phyloP scores from a whole-genome alignment of 1,140 invertebrate species.

The Brachionus rotundiformis region DNA sequence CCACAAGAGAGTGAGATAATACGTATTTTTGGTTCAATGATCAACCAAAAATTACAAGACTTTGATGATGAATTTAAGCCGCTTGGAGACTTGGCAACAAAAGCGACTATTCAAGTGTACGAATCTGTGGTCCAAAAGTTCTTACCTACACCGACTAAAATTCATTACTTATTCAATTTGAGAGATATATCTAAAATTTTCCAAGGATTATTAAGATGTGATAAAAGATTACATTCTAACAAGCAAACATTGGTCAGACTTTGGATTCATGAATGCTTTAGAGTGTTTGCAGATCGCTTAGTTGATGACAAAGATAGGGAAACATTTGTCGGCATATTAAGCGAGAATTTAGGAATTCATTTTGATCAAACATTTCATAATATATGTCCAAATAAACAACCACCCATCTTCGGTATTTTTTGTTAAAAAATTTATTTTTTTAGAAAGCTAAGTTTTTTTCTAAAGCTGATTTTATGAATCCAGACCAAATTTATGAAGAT shows the following conservation, averaged over 20 bases:
- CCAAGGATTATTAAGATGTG: constrained; percentile 74
- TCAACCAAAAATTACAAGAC: constrained; percentile 74
- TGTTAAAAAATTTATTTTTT: not conserved
- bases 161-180: constrained; percentile 84
- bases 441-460: not conserved
- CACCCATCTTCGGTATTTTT: constrained; percentile 72
- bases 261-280: constrained; percentile 80
- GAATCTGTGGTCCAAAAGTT: constrained; percentile 72
- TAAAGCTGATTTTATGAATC: constrained; percentile 73
- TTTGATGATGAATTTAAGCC: constrained; percentile 77
- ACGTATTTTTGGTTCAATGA: constrained; percentile 79
- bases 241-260: constrained; percentile 72
- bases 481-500: constrained; percentile 75
- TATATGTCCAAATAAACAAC: constrained; percentile 74
- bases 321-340: constrained; percentile 73
- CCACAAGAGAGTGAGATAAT: constrained; percentile 75
- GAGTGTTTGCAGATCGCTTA: constrained; percentile 79
- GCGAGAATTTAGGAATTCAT: constrained; percentile 72
- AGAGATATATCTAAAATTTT: constrained; percentile 79
- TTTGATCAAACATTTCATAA: constrained; percentile 77
- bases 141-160: constrained; percentile 80
- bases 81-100: constrained; percentile 67
- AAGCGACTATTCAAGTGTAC: constrained; percentile 75
- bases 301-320: constrained; percentile 76
- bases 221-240: constrained; percentile 75